Conservation (phyloP, 2,113 vertebrate species). For the Cebidichthys violaceus region DNA sequence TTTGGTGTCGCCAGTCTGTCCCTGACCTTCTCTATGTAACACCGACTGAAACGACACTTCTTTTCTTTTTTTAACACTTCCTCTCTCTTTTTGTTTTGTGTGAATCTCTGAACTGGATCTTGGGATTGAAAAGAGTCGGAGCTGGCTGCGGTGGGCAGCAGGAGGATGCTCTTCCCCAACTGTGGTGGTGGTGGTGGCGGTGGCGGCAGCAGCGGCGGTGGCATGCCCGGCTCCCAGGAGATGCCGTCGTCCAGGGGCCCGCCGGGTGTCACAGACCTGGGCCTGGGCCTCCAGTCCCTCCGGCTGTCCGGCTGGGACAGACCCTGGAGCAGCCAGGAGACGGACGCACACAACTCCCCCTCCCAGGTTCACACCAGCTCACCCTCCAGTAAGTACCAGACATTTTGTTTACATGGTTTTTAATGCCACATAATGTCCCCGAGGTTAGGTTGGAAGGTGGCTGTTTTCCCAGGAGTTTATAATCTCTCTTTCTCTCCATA, state of each 20-base stretch:
- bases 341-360: conserved; percentile 78
- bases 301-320: conserved; percentile 95
- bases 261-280: conserved; percentile 91
- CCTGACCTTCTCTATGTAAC: conserved; percentile 23
- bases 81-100: conserved; percentile 25
- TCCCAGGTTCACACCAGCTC: conserved; percentile 88
- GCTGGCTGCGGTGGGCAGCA: conserved; percentile 89
- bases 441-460: background rate
- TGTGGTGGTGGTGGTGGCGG: conserved; percentile 71
- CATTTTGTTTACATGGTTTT: background rate
- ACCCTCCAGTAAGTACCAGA: conserved; percentile 90
- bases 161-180: conserved; percentile 97
- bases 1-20: conserved; percentile 5
- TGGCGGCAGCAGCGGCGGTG: conserved; percentile 50
- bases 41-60: conserved; percentile 28
- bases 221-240: conserved; percentile 84
- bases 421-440: background rate
- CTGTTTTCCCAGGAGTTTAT: background rate
- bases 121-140: conserved; percentile 91
- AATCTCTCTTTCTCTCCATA: background rate
- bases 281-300: conserved; percentile 97
- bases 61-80: conserved; percentile 58
- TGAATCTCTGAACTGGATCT: conserved; percentile 63
- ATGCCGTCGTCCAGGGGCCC: conserved; percentile 88
- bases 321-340: conserved; percentile 96